Conservation (phyloP, 2,888 invertebrate genomes). For the Zygothrica quintamaculata region DNA sequence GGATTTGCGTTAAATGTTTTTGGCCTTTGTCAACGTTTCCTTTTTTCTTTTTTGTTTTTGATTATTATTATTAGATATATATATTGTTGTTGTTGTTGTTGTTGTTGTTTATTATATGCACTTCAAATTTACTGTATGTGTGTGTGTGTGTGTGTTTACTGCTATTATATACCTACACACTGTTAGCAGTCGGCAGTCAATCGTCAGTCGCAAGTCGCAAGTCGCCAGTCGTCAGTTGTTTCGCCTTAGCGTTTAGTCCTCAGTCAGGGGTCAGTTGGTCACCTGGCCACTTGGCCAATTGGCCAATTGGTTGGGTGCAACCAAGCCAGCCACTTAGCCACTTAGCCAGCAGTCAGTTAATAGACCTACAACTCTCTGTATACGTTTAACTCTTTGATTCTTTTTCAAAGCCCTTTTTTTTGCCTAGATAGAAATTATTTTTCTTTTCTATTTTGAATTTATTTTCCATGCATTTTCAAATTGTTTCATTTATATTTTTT, state of each 20-base stretch:
- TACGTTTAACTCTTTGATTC: too few species aligned
- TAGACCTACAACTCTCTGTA: too few species aligned
- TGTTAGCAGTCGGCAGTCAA: constrained; percentile 6
- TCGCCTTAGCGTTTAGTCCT: too few species aligned
- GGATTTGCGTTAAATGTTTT: constrained; percentile 54
- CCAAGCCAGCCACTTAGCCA: neutral
- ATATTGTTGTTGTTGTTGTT: constrained; percentile 4
- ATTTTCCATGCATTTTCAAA: too few species aligned
- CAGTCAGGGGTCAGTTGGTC: constrained; percentile 21
- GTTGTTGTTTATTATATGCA: constrained; percentile 41
- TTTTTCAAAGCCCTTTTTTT: too few species aligned
- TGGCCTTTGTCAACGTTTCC: constrained; percentile 43
- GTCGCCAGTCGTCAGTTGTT: constrained; percentile 10
- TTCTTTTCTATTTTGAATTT: too few species aligned
- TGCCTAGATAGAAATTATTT: too few species aligned
- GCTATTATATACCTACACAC: constrained; percentile 10
- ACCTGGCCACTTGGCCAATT: constrained; percentile 21
- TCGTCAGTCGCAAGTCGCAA: constrained; percentile 22
- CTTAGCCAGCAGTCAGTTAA: neutral
- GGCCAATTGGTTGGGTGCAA: neutral
- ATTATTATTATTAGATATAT: constrained; percentile 7
- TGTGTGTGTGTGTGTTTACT: too few species aligned
- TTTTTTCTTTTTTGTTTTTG: constrained; percentile 9
- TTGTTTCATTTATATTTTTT: too few species aligned
- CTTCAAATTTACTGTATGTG: constrained; percentile 38